Percentiles rank a stretch among this genome's conserved stretches.
phyloP scores from a whole-genome alignment of 2,888 invertebrate species.

The Hydrotaea diabolus region DNA sequence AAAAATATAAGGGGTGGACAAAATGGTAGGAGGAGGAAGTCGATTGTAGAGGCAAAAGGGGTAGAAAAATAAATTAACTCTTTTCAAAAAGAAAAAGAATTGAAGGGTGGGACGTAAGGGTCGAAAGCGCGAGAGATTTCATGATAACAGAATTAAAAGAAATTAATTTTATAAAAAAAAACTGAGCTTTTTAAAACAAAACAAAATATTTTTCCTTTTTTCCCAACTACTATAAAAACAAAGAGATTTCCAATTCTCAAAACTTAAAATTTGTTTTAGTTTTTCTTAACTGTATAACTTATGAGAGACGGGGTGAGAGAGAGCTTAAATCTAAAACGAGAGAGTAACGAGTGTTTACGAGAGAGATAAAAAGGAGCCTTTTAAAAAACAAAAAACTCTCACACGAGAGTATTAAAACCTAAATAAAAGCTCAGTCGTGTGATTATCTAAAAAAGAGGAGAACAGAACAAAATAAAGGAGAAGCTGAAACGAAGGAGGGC shows the following conservation, averaged over 20 bases:
- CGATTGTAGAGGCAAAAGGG: neutral
- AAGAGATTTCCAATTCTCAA: conserved; percentile 60
- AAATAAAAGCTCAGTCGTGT: conserved; percentile 58
- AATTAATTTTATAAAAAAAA: conserved; percentile 12
- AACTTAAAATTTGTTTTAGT: conserved; percentile 16
- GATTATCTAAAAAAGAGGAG: conserved; percentile 42
- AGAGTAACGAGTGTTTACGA: conserved; percentile 8
- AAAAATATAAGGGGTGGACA: conserved; percentile 20
- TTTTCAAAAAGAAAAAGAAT: too few species aligned
- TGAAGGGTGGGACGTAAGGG: neutral
- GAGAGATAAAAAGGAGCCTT: conserved; percentile 45
- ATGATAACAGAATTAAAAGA: conserved; percentile 24
- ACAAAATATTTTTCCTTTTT: conserved; percentile 9
- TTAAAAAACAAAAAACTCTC: neutral
- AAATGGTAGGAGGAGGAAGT: neutral
- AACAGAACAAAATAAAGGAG: conserved; percentile 21
- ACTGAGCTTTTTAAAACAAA: conserved; percentile 26
- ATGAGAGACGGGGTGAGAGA: conserved; percentile 22
- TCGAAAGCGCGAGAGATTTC: neutral
- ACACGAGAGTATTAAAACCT: conserved; percentile 13
- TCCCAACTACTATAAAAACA: conserved; percentile 31
- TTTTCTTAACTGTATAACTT: conserved; percentile 41
- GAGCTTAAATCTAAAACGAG: conserved; percentile 33
- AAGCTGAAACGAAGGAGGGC: neutral
- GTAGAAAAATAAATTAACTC: too few species aligned